Conservation (phyloP, 2,888 invertebrate species). For the Helleia helle region DNA sequence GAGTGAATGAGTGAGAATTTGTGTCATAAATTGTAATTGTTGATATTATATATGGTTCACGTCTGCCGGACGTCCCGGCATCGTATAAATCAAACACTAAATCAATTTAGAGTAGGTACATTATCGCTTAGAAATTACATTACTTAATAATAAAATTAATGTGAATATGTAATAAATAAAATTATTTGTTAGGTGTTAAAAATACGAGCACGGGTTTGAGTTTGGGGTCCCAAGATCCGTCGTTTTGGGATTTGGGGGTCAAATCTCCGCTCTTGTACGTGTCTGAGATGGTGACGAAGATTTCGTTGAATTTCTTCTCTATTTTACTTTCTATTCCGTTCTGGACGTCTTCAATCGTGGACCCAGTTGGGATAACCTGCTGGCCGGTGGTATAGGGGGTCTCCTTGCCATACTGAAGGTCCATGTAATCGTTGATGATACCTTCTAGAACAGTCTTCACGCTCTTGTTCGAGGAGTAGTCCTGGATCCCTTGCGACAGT, state of each 20-base stretch:
- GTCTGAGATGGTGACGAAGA: conserved; percentile 45
- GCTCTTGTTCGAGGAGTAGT: conserved; percentile 32
- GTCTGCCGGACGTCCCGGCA: too few relatives aligned
- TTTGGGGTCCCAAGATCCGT: conserved; percentile 52
- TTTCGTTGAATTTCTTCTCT: conserved; percentile 40
- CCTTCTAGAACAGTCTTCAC: conserved; percentile 50
- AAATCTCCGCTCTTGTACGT: conserved; percentile 45
- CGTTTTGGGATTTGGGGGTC: conserved; percentile 39
- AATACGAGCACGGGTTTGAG: conserved; percentile 48
- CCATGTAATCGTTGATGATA: conserved; percentile 57
- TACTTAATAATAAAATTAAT: too few relatives aligned
- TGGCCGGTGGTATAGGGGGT: conserved; percentile 60
- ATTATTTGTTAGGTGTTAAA: conserved; percentile 38
- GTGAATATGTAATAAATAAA: too few relatives aligned
- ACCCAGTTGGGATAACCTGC: conserved; percentile 41
- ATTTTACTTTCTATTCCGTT: conserved; percentile 32
- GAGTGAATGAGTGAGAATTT: too few relatives aligned
- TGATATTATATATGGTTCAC: too few relatives aligned
- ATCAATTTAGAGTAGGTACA: too few relatives aligned
- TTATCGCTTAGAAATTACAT: too few relatives aligned
- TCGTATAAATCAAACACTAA: too few relatives aligned
- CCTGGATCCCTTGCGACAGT: conserved; percentile 38
- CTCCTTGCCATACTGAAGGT: conserved; percentile 47
- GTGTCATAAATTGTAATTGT: too few relatives aligned
- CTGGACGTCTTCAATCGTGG: conserved; percentile 42